Base-by-base conservation (phyloP, 2,888 invertebrate genomes). In the Strigamia crassipes region DNA sequence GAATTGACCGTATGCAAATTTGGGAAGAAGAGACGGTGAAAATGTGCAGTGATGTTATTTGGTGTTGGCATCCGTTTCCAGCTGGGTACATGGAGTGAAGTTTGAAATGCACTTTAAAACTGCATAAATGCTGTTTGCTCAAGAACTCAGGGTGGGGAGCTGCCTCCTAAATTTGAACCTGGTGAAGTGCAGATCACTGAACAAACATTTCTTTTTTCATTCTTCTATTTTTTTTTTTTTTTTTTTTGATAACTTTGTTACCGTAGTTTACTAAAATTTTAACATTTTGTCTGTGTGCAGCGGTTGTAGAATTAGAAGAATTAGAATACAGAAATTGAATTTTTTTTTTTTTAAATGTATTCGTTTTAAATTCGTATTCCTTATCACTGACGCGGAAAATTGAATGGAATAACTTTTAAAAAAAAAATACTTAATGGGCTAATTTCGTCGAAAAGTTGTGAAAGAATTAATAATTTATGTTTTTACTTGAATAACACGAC, bases 1-100 rank as follows among this genome's bases (percentile, higher is more conserved):
- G 73, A 73, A 73, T 73, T 73, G 73, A 73, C 73, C 73, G 73
- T 73, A 73, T 73, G 73, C 73, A 73, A 73, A 73, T 73, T 31
- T 73, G 73, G 15, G 27, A 73, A 73, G 73, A 73, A 73, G 73
- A 73, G n/a, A 13, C 31, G 73, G 73, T 73, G n/a, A 73, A 73
- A 73, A n/a, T 73, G 73, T 73, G 73, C 73, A 73, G 73, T 73
- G 73, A 73, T 73, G 73, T 73, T 73, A 31, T 73, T 73, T 73
- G 73, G 73, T 73, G 73, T 73, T 73, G 73, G 73, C 73, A 73
- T 73, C 73, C 73, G 73, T 73, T 73, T 73, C 73, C 73, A 73
- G 73, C 73, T 73, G 73, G 73, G 73, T 73, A 73, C 73, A 73
- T 73, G 73, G 73, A 73, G 73, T 31, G 73, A 73, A 73, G 73